Base-by-base conservation (phyloP, 2,797 vertebrate genomes). In the Ctenopoma multispine region DNA sequence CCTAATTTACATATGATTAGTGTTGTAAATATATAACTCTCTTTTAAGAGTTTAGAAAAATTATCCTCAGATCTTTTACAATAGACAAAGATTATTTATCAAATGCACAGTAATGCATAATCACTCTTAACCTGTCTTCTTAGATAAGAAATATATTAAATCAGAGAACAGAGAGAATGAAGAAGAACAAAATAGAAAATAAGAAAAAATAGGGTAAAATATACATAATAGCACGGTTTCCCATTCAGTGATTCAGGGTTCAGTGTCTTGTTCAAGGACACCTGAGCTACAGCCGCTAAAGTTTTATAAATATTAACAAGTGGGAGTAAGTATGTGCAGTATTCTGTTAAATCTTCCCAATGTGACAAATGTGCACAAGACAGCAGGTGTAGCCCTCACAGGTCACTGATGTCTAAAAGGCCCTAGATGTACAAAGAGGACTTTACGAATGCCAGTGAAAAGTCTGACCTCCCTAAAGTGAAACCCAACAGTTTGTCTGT, bases 401-500 rank as follows among this genome's bases (percentile, higher is more conserved):
- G 7, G 44, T 61, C 53, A 34, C 15, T 56, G 59, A 34, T 17
- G 27, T 56, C 58, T 34, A 27, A 72, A 63, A 31, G 51, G 31
- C 64, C 14, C 29, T 67, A 36, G 59, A 60, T 11, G 1, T 31
- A 21, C 47, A 46, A 57, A 54, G 29, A 55, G 24, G 51, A 69
- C 62, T 47, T 63, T 49, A 38, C 17, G 31, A 49, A 36, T 43
- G 62, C 55, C 58, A 72, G 41, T 54, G 58, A 66, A 74, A 61
- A 50, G 49, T 81, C 54, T 41, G 66, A 56, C 71, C 72, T 70
- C 3, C n/a, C 55, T 71, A 57, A 79, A 76, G 62, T 86, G 68
- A 63, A 84, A 77, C 63, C 69, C 61, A 74, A 80, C 65, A 79
- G 82, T 88, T 84, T 82, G 79, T 84, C 75, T 80, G 67, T 81